Evolutionary conservation across 2,888 invertebrate species (phyloP), one percentile per base, ranked within the genome.

Genomic region (Metallyticus violacea): DNA sequence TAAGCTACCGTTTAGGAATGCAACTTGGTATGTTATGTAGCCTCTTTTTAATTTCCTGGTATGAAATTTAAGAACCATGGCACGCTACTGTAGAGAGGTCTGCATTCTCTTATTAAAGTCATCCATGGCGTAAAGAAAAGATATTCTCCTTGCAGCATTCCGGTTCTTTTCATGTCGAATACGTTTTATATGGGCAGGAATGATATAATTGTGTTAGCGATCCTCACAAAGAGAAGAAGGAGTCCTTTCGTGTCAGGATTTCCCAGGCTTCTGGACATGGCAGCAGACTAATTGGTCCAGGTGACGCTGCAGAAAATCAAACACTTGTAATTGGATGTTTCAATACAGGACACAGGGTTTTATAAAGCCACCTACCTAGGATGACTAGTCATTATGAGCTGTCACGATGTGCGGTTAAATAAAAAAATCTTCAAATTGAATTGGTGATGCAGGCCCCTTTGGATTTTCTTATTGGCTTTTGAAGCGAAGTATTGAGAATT

Each of bases 311-410:
- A 85, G 79, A 80, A 85, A 85, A 62, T 62, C 40, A 79, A 62
- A 85, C 79, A 62, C 79, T 40, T 85, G 79, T 79, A 85, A 85
- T 80, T 85, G 85, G 80, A 85, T 80, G 85, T 85, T 85, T 85
- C 85, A 85, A 85, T 85, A 80, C 80, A 40, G 78, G 40, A 26
- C 82, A 62, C 40, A 62, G 2, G 40, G 40, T 62, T 62, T 15
- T 62, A 62, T 62, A 62, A 62, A 62, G 40, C 40, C 40, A 62
- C 40, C 40, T 62, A 62, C 15, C 40, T 62, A 62, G 15, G 15
- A 62, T 62, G 40, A 62, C 40, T 62, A 62, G 40, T 62, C 40
- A 62, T 22, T 62, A 62, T 62, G 40, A 62, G 40, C 40, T 62
- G 40, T 62, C 40, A 62, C 40, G 40, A 62, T 62, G 40, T 62